A percentile compares a stretch with the other conserved stretches of the same genome.
Conservation (phyloP, 2,888 invertebrate genomes). For the Panorpa germanica region DNA sequence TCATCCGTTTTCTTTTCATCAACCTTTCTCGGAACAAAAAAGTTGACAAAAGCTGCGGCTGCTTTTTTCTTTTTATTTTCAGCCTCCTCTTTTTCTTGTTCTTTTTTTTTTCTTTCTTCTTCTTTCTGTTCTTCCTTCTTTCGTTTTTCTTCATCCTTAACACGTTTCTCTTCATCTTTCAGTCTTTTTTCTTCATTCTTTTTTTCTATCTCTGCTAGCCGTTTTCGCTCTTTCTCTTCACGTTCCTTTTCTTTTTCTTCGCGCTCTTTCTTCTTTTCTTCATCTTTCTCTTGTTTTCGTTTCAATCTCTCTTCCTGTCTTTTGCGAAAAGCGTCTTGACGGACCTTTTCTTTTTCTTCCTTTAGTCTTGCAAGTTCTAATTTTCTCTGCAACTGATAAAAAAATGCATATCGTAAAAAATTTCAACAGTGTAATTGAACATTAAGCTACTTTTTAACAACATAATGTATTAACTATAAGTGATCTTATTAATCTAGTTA, state of each 20-base stretch:
- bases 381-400: conserved; percentile 3
- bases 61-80: conserved; percentile 61
- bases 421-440: no score
- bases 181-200: conserved; percentile 2
- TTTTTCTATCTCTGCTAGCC: conserved; percentile 17
- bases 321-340: conserved; percentile 19
- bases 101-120: conserved; percentile 35
- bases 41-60: conserved; percentile 61
- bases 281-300: conserved; percentile 15
- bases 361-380: conserved; percentile 15
- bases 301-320: conserved; percentile 13
- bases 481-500: no score
- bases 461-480: no score
- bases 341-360: conserved; percentile 25
- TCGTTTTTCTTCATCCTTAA: conserved; percentile 24
- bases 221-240: conserved; percentile 19
- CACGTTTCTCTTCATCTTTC: no score
- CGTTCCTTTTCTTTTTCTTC: conserved; percentile 20
- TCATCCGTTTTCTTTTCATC: background rate
- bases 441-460: no score
- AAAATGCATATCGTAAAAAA: no score
- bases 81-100: conserved; percentile 45
- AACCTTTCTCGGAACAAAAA: conserved; percentile 48
- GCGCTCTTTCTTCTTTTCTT: conserved; percentile 19
- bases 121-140: conserved; percentile 26